These are phyloP conservation scores for Pardosa pseudoannulata DNA, from an alignment of 2,888 invertebrate species.

Conservation along the genomic window DNA sequence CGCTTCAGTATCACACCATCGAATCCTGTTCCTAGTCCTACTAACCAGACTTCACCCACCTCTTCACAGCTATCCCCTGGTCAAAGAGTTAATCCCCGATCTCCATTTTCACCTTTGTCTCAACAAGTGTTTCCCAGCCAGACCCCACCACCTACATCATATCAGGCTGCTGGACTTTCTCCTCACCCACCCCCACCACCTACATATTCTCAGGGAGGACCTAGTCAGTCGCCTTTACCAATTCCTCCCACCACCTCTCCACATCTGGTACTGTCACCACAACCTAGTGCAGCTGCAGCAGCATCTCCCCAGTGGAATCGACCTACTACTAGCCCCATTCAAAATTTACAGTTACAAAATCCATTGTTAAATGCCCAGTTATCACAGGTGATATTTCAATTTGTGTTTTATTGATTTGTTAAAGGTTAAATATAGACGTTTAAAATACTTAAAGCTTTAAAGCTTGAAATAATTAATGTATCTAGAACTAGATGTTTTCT, in stretches of 20 bases:
- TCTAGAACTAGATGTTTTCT: too few relatives aligned
- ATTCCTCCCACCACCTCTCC: conserved; percentile 37
- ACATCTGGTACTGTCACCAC: conserved; percentile 56
- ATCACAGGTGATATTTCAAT: conserved; percentile 81
- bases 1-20: conserved; percentile 78
- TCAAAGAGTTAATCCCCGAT: conserved; percentile 48
- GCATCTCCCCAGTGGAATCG: conserved; percentile 58
- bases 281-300: conserved; percentile 25
- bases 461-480: too few relatives aligned
- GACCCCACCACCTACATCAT: conserved; percentile 57
- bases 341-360: conserved; percentile 81
- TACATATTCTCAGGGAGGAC: conserved; percentile 66
- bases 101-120: conserved; percentile 68
- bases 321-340: conserved; percentile 40
- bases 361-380: conserved; percentile 92
- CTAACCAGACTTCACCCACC: conserved; percentile 45
- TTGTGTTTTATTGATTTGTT: too few relatives aligned
- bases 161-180: conserved; percentile 74
- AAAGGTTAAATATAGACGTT: too few relatives aligned
- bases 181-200: conserved; percentile 74
- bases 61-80: conserved; percentile 68
- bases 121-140: conserved; percentile 70
- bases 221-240: conserved; percentile 63
- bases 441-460: too few relatives aligned
- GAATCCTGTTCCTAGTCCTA: conserved; percentile 64